Conservation (phyloP, 2,113 vertebrate species). For the Raphicerus campestris region DNA sequence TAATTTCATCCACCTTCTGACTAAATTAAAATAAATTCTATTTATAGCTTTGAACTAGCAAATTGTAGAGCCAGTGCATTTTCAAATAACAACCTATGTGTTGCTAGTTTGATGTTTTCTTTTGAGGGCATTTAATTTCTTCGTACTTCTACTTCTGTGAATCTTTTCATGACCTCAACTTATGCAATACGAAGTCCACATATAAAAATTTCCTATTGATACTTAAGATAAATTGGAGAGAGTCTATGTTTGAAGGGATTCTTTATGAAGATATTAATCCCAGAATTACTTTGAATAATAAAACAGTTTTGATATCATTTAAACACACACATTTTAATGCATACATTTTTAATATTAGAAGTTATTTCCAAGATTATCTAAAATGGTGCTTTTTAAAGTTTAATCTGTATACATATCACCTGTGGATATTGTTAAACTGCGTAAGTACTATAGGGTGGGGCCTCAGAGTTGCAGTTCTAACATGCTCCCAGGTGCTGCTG, state of each 20-base stretch:
- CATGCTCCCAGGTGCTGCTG: background rate
- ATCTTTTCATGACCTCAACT: background rate
- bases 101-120: conserved; percentile 10
- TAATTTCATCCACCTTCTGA: conserved; percentile 11
- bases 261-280: background rate
- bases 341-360: conserved; percentile 12
- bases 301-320: background rate
- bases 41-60: conserved; percentile 15
- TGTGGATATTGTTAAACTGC: background rate
- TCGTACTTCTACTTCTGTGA: background rate
- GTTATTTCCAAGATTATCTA: background rate
- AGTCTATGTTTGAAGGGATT: conserved; percentile 27
- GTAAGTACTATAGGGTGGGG: background rate
- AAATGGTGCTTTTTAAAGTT: background rate
- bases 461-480: background rate
- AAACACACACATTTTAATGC: background rate
- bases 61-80: background rate
- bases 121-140: conserved; percentile 31
- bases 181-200: background rate
- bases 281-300: conserved; percentile 13
- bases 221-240: background rate
- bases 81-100: background rate
- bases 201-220: background rate
- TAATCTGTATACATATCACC: background rate
- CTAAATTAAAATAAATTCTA: conserved; percentile 37